Evolutionary conservation across 2,113 vertebrate genomes (phyloP), one percentile per base, ranked within the genome.

Genomic region (Macaca nemestrina): DNA sequence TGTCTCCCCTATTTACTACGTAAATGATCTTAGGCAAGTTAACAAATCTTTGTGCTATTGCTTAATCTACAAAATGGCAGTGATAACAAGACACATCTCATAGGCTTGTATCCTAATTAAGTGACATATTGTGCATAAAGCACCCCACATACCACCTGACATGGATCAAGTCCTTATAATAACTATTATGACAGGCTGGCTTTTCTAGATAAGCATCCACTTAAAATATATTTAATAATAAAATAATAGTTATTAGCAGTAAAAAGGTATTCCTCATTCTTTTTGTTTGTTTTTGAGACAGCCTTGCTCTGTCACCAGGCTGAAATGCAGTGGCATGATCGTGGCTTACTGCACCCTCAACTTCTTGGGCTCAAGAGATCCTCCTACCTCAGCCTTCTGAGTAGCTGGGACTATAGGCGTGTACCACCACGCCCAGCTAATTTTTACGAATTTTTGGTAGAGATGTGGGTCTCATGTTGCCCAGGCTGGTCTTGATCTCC

Each of bases 151-250:
- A 59, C 50, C 35, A 22, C 48, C 57, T 48, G 43, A 75, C 16
- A 25, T 38, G 9, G 52, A 50, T 64, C 68, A 83, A 83, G 32
- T 38, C 67, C 52, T 90, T n/a, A 45, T 88, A 84, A 91, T 90
- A 86, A 40, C 57, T 68, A 10, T 93, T 97, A 55, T 17, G 6
- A 59, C 79, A 64, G 10, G 23, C 11, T 88, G 59, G 8, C 48
- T 76, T 59, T 87, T 72, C 40, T 48, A 83, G 57, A 22, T 38
- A 48, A 73, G 12, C 14, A 81, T 43, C 68, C 5, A 52, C 43
- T 94, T 95, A 88, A 84, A 61, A 80, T 38, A 27, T 45, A 84
- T 90, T 94, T 93, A 90, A 79, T 32, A 86, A 76, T 55, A 82
- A 85, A 73, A 40, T 43, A 84, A 67, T 50, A 84, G 14, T 30